Evolutionary conservation across 2,113 vertebrate genomes (phyloP).

Genomic region (Xiphorhynchus elegans): DNA sequence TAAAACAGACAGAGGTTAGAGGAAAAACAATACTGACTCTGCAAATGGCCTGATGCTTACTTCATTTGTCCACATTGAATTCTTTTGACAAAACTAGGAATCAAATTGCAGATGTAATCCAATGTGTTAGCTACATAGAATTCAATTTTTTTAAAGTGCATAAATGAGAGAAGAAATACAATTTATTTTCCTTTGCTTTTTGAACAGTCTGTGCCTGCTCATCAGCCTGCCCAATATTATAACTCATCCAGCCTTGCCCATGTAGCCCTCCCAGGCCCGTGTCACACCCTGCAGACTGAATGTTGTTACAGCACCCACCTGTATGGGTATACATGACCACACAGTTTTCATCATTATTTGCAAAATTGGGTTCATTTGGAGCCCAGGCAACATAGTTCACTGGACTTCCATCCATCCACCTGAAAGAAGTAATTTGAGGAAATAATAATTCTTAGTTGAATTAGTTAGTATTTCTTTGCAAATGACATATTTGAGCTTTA

Average conservation of each 20-base stretch:
- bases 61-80: not conserved
- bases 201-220: not conserved
- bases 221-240: not conserved
- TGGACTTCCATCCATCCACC: constrained; percentile 89
- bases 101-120: not conserved
- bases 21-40: not conserved
- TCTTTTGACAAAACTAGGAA: not conserved
- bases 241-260: not conserved
- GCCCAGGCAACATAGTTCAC: constrained; percentile 89
- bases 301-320: constrained; percentile 74
- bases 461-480: not conserved
- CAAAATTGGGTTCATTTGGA: constrained; percentile 92
- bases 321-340: constrained; percentile 87
- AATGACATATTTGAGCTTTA: not conserved
- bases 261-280: not conserved
- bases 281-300: not conserved
- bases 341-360: constrained; percentile 96
- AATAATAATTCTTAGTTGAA: not conserved
- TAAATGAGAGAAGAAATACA: not conserved
- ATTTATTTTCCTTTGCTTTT: not conserved
- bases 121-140: not conserved
- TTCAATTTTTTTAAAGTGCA: not conserved
- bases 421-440: constrained; percentile 60
- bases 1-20: not conserved
- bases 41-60: not conserved